These are phyloP conservation scores for Schizaphis graminum DNA, from an alignment of 2,888 invertebrate genomes.

Conservation along the genomic window DNA sequence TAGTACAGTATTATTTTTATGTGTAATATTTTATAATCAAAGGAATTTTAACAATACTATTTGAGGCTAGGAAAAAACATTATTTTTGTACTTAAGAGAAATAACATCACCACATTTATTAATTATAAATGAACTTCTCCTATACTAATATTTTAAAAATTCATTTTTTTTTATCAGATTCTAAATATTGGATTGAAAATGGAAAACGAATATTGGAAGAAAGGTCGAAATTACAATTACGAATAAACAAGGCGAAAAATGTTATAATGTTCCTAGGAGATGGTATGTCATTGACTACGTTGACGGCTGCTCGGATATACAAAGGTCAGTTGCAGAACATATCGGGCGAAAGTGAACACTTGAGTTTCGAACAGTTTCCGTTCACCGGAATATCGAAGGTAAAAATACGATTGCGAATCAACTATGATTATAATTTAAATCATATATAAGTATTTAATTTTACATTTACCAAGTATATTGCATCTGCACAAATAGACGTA, in stretches of 20 bases:
- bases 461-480: slow-evolving; percentile 80
- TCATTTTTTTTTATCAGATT: neutral
- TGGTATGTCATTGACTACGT: slow-evolving; percentile 90
- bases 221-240: slow-evolving; percentile 27
- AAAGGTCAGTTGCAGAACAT: slow-evolving; percentile 76
- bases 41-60: neutral
- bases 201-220: slow-evolving; percentile 40
- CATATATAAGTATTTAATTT: slow-evolving; percentile 75
- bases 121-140: neutral
- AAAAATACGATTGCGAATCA: slow-evolving; percentile 66
- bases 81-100: neutral
- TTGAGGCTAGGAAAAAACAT: neutral
- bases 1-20: neutral
- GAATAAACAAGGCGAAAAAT: slow-evolving; percentile 79
- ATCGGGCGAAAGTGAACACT: slow-evolving; percentile 34
- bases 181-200: slow-evolving; percentile 57
- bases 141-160: neutral
- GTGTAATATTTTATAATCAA: neutral
- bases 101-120: neutral
- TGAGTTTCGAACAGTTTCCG: slow-evolving; percentile 83
- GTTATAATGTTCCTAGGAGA: slow-evolving; percentile 90
- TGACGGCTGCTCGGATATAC: slow-evolving; percentile 86
- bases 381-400: slow-evolving; percentile 88
- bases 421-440: slow-evolving; percentile 8
- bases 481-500: slow-evolving; percentile 71